Conservation (phyloP, 2,113 vertebrate genomes). For the Orcinus orca region DNA sequence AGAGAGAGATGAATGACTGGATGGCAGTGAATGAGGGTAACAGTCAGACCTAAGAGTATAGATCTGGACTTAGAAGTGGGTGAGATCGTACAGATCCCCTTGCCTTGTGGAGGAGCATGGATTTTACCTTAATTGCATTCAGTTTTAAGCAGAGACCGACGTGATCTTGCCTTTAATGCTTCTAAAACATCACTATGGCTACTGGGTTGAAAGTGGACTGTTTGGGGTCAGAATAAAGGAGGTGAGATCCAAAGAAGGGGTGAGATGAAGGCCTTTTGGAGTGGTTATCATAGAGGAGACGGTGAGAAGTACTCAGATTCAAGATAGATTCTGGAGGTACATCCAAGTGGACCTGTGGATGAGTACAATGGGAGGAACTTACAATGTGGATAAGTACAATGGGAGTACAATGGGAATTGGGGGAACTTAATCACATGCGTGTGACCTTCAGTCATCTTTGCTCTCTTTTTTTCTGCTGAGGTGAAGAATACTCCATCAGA, state of each 20-base stretch:
- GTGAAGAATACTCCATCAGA: not conserved
- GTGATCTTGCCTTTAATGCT: not conserved
- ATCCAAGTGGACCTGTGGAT: not conserved
- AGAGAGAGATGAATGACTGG: not conserved
- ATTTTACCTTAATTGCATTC: not conserved
- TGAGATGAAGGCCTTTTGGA: not conserved
- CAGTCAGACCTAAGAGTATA: not conserved
- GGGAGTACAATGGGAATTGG: not conserved
- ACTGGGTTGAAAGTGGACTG: not conserved
- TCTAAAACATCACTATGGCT: not conserved
- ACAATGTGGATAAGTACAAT: not conserved
- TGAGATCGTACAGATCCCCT: rapidly evolving
- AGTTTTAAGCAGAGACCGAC: not conserved
- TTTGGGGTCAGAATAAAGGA: not conserved
- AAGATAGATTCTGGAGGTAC: not conserved
- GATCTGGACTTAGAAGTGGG: not conserved
- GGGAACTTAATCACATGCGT: not conserved
- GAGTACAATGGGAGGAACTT: too few relatives aligned
- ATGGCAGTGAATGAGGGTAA: rapidly evolving
- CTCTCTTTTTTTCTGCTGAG: not conserved
- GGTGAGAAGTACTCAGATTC: not conserved
- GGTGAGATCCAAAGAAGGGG: not conserved
- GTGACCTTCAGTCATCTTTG: not conserved
- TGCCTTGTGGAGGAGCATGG: not conserved
- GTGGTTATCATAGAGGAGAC: not conserved